Conservation (phyloP, 2,113 vertebrate genomes). For the Brachypteracias leptosomus region DNA sequence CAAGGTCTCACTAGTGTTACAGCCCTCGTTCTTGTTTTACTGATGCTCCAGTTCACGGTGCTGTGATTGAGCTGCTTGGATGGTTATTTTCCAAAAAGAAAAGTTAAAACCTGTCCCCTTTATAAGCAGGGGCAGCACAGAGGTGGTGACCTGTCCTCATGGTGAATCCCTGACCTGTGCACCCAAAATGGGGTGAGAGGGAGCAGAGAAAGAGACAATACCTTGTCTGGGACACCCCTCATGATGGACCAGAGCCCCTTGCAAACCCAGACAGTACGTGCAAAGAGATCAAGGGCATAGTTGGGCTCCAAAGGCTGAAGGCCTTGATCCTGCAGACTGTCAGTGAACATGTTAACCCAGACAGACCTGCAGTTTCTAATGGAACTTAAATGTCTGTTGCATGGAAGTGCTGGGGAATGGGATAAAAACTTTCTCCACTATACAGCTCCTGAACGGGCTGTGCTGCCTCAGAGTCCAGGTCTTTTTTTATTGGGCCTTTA, state of each 20-base stretch:
- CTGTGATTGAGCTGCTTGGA: not conserved
- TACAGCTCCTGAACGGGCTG: not conserved
- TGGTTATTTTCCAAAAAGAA: not conserved
- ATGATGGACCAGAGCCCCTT: not conserved
- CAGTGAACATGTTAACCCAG: not conserved
- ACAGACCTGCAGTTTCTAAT: not conserved
- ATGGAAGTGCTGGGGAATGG: not conserved
- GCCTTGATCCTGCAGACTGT: not conserved
- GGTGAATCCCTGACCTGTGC: not conserved
- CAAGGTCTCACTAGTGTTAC: not conserved
- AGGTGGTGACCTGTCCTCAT: fast-evolving
- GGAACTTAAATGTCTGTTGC: fast-evolving
- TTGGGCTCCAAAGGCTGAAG: not conserved
- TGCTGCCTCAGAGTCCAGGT: not conserved
- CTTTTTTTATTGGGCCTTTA: not conserved
- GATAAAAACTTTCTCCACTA: fast-evolving
- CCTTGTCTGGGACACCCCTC: not conserved
- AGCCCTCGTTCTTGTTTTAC: not conserved
- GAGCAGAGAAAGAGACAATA: not conserved
- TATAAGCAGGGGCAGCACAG: not conserved
- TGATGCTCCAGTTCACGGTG: not conserved
- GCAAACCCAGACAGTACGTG: fast-evolving
- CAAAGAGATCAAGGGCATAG: too few relatives aligned
- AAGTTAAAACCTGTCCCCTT: not conserved
- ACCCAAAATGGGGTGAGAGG: too few relatives aligned